A percentile compares a stretch with the other conserved stretches of the same genome.
Conservation (phyloP, 2,797 vertebrate species). For the Anableps anableps region DNA sequence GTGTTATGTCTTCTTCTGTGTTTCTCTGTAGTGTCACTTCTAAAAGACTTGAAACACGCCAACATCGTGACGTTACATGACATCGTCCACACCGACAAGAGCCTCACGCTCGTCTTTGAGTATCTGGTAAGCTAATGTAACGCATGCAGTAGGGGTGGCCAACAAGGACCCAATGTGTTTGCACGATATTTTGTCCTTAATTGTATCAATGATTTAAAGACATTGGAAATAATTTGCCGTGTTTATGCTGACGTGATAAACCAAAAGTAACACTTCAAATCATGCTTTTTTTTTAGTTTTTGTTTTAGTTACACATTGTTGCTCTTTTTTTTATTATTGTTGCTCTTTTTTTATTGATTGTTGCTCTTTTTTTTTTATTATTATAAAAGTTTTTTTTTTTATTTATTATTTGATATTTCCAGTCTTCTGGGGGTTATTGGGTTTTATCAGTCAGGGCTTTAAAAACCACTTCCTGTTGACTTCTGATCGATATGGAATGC, state of each 20-base stretch:
- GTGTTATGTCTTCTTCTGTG: neutral
- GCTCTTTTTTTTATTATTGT: neutral
- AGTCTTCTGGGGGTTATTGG: neutral
- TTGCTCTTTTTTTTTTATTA: neutral
- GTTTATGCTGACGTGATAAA: neutral
- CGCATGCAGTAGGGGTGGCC: neutral
- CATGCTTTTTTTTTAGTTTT: neutral
- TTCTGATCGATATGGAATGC: neutral
- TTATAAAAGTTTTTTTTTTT: neutral
- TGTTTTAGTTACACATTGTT: too few species aligned
- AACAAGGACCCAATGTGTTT: neutral
- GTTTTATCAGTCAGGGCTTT: too few species aligned
- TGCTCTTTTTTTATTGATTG: neutral
- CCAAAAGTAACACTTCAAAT: neutral
- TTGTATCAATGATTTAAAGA: neutral
- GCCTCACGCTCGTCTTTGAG: slow-evolving; percentile 97
- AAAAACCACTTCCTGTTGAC: neutral
- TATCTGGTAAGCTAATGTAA: slow-evolving; percentile 87
- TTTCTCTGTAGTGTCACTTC: slow-evolving; percentile 88
- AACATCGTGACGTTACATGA: slow-evolving; percentile 99
- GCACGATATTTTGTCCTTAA: neutral
- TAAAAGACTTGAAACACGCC: slow-evolving; percentile 99
- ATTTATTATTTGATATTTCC: neutral
- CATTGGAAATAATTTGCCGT: neutral
- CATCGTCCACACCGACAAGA: slow-evolving; percentile 98